Base-by-base conservation (phyloP, 2,888 invertebrate genomes). In the Acleris literana region DNA sequence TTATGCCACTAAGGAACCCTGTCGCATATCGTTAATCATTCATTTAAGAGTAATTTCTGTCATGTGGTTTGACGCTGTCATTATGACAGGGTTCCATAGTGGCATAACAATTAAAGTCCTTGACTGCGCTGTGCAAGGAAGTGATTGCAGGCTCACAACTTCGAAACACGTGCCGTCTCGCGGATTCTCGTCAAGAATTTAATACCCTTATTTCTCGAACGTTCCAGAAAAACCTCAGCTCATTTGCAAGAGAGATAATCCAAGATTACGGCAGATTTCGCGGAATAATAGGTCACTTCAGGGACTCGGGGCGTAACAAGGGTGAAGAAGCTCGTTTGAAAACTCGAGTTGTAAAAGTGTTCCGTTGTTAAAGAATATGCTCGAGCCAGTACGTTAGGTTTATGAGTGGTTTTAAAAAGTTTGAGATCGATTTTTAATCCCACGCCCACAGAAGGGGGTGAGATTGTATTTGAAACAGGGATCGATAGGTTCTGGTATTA, bases 141-240 rank as follows among this genome's bases (percentile, higher is more conserved):
- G 6, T 6, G 25, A 25, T 25, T 6, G 25, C 25, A 25, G 5
- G 29, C 29, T 29, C 29, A 29, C 29, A 29, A 25, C 7, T 29
- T 29, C 29, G 29, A 29, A 29, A 29, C 9, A 29, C 7, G 29
- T 29, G 29, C 29, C 1, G 0, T 25, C 33, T 33, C 33, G 9
- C 33, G 3, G 33, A 33, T 33, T 33, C 33, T 9, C 33, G 20
- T 48, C 46, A 4, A 22, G 52, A 33, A 53, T 11, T n/a, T 52
- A 44, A 51, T 43, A 56, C 55, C 56, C 29, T 29, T 56, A 56
- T 44, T 56, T 56, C 13, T n/a, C 9, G 56, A 25, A 46, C 22
- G 44, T 44, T 25, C 44, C 11, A 25, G 56, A 56, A 56, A 56
- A 56, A 56, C 56, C 44, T 56, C 56, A 56, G 56, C 56, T 56